phyloP scores from a whole-genome alignment of 2,113 vertebrate genomes.

The Microcebus jonahi region DNA sequence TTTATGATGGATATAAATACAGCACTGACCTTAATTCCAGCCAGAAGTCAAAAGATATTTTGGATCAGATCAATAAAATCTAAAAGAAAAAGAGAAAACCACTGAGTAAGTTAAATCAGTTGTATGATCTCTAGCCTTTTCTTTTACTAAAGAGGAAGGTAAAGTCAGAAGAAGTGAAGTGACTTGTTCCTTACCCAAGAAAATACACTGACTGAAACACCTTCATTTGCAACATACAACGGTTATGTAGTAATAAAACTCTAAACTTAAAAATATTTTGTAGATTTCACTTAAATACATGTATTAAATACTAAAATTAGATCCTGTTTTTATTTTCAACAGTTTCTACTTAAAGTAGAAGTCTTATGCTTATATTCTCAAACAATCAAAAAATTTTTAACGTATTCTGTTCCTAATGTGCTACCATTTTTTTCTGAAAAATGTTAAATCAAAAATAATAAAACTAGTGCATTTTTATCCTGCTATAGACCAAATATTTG shows the following conservation, averaged over 20 bases:
- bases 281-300: not conserved
- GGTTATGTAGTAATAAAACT: not conserved
- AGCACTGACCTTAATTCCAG: conserved; percentile 79
- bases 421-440: conserved; percentile 13
- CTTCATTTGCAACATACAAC: not conserved
- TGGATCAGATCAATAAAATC: conserved; percentile 74
- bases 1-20: conserved; percentile 34
- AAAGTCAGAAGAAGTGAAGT: not conserved
- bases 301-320: conserved; percentile 5
- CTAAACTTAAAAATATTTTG: conserved; percentile 5
- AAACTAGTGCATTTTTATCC: not conserved
- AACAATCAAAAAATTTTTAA: not conserved
- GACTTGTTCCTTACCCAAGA: not conserved
- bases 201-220: not conserved
- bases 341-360: not conserved
- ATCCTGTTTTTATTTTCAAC: conserved; percentile 1
- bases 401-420: not conserved
- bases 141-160: not conserved
- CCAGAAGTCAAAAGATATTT: conserved; percentile 56
- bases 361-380: not conserved
- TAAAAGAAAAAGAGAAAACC: conserved; percentile 79
- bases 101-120: conserved; percentile 49
- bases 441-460: conserved; percentile 16
- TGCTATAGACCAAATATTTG: not conserved
- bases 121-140: conserved; percentile 5